Percentiles rank a stretch among this genome's conserved stretches.
Conservation (phyloP, 2,888 invertebrate genomes). For the Pristionchus mayeri region DNA sequence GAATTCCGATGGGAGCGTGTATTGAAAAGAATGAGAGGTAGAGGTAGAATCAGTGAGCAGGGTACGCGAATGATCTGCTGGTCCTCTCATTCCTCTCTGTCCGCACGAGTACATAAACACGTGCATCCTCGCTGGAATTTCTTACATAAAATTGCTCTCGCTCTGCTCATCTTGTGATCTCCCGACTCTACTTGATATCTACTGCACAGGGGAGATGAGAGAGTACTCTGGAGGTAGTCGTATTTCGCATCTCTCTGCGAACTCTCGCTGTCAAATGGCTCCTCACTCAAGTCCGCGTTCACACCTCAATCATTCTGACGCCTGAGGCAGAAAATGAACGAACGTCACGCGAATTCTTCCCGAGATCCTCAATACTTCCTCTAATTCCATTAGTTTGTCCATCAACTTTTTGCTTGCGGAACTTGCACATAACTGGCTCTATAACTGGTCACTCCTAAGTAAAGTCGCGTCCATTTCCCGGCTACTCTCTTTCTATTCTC, state of each 20-base stretch:
- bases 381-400: neutral
- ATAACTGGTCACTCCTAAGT: conserved; percentile 42
- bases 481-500: neutral
- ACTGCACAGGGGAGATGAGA: too few species aligned
- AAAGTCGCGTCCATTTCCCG: neutral
- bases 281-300: neutral
- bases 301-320: neutral
- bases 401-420: neutral
- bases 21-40: too few species aligned
- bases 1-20: neutral
- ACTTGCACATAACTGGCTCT: conserved; percentile 20
- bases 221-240: neutral
- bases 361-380: neutral
- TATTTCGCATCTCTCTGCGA: neutral
- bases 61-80: too few species aligned
- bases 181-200: too few species aligned
- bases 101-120: neutral
- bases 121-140: neutral
- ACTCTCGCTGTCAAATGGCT: neutral
- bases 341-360: neutral
- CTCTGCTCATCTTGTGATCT: neutral
- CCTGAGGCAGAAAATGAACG: neutral
- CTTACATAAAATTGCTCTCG: conserved; percentile 7
- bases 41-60: too few species aligned
- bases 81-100: neutral